Evolutionary conservation across 2,888 invertebrate genomes (phyloP).

Genomic region (Drosophila infuscata): DNA sequence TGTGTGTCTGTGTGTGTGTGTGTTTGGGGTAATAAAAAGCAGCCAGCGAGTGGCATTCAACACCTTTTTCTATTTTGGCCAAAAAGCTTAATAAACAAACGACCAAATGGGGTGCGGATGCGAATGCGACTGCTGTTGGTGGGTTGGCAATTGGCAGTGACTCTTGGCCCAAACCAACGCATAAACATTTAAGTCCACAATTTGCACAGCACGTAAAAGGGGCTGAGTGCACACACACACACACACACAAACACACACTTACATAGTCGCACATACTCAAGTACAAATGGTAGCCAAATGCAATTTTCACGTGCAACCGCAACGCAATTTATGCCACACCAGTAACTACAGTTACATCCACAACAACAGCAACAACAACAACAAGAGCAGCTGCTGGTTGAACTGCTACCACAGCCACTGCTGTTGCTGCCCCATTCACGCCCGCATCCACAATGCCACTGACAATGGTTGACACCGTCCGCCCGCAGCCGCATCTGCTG

Average conservation of each 20-base stretch:
- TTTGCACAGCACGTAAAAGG: slow-evolving; percentile 73
- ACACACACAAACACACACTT: slow-evolving; percentile 22
- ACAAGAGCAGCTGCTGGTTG: slow-evolving; percentile 21
- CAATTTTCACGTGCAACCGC: slow-evolving; percentile 81
- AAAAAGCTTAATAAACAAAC: slow-evolving; percentile 80
- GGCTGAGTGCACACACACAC: slow-evolving; percentile 34
- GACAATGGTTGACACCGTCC: slow-evolving; percentile 70
- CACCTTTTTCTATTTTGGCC: slow-evolving; percentile 73
- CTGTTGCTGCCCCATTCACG: not conserved
- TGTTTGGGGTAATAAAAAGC: slow-evolving; percentile 71
- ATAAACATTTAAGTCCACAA: slow-evolving; percentile 82
- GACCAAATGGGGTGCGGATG: slow-evolving; percentile 67
- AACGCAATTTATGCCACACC: slow-evolving; percentile 81
- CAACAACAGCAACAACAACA: slow-evolving; percentile 42
- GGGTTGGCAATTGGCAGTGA: slow-evolving; percentile 43
- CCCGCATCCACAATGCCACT: slow-evolving; percentile 38
- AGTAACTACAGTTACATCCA: slow-evolving; percentile 57
- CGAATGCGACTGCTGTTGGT: slow-evolving; percentile 21
- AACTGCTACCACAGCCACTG: not conserved
- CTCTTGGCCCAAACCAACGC: slow-evolving; percentile 57
- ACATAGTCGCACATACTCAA: slow-evolving; percentile 31
- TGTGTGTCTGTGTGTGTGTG: slow-evolving; percentile 20
- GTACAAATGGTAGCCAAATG: slow-evolving; percentile 69
- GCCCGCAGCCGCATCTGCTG: slow-evolving; percentile 39
- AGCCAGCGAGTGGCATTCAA: slow-evolving; percentile 77